phyloP scores from a whole-genome alignment of 2,113 vertebrate genomes.

The Perca fluviatilis region DNA sequence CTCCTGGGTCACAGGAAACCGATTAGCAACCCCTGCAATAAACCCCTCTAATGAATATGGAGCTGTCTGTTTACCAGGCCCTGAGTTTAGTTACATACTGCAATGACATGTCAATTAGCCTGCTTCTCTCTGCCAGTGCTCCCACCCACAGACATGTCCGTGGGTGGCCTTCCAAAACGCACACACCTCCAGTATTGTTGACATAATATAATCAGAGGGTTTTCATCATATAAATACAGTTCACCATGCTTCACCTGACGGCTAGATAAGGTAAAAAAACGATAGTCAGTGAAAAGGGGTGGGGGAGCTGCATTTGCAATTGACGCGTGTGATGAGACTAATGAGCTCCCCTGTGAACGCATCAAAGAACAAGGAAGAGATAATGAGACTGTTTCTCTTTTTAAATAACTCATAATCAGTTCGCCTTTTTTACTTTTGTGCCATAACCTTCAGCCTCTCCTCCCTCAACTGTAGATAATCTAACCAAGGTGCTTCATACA shows the following conservation, averaged over 20 bases:
- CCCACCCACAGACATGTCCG: slow-evolving; percentile 11
- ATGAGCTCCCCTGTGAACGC: slow-evolving; percentile 83
- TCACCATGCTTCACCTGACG: slow-evolving; percentile 38
- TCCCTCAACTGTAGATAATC: not conserved
- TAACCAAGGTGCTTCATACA: not conserved
- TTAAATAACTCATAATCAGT: slow-evolving; percentile 74
- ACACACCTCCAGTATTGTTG: slow-evolving; percentile 49
- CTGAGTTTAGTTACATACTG: slow-evolving; percentile 29
- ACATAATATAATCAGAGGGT: slow-evolving; percentile 44
- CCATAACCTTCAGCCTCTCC: slow-evolving; percentile 52
- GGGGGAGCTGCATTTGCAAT: slow-evolving; percentile 68
- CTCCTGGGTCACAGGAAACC: slow-evolving; percentile 10
- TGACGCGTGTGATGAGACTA: slow-evolving; percentile 78
- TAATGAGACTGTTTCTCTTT: slow-evolving; percentile 78
- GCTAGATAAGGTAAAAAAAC: slow-evolving; percentile 31
- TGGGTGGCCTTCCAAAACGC: slow-evolving; percentile 46
- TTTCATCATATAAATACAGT: slow-evolving; percentile 38
- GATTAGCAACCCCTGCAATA: not conserved
- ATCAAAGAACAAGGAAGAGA: slow-evolving; percentile 78
- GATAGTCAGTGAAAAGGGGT: slow-evolving; percentile 26
- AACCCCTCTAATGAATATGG: slow-evolving; percentile 31
- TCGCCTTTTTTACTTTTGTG: slow-evolving; percentile 47
- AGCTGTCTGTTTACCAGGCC: slow-evolving; percentile 37
- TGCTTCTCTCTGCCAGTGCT: slow-evolving; percentile 27
- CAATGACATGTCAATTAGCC: slow-evolving; percentile 63